Conservation (phyloP, 2,888 invertebrate genomes). For the Myopa testacea region DNA sequence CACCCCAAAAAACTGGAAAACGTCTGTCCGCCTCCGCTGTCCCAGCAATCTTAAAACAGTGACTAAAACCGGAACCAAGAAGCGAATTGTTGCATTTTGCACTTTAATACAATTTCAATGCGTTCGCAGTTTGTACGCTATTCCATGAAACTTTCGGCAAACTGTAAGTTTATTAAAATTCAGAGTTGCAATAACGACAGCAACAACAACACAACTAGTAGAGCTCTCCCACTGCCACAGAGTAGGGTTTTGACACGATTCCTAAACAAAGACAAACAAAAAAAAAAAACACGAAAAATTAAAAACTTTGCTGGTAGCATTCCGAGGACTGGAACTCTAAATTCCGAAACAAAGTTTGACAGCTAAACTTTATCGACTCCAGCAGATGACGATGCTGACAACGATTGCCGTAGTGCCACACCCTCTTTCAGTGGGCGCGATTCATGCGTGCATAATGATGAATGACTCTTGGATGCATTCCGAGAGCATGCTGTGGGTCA, state of each 20-base stretch:
- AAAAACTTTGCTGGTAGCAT: not conserved
- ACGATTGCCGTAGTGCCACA: not conserved
- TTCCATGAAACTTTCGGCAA: no score
- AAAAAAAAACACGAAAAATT: not conserved
- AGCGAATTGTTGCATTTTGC: not conserved
- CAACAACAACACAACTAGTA: not conserved
- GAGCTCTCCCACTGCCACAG: no score
- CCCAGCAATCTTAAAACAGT: not conserved
- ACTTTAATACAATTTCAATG: slow-evolving; percentile 2
- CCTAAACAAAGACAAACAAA: slow-evolving; percentile 4
- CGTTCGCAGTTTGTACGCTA: not conserved
- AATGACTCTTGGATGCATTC: slow-evolving; percentile 1
- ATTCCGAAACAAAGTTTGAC: slow-evolving; percentile 24
- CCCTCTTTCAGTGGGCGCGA: not conserved
- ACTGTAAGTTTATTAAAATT: no score
- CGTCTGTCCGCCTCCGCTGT: not conserved
- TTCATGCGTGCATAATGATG: not conserved
- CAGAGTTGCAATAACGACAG: slow-evolving; percentile 7
- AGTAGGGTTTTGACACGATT: not conserved
- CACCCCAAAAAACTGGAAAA: slow-evolving; percentile 3
- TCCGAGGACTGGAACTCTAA: slow-evolving; percentile 5
- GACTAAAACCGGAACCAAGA: not conserved
- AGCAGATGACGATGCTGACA: not conserved
- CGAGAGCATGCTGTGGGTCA: not conserved
- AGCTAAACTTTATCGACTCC: slow-evolving; percentile 22